Evolutionary conservation across 1,140 invertebrate genomes (phyloP).

Genomic region (Drosophila tropicalis): DNA sequence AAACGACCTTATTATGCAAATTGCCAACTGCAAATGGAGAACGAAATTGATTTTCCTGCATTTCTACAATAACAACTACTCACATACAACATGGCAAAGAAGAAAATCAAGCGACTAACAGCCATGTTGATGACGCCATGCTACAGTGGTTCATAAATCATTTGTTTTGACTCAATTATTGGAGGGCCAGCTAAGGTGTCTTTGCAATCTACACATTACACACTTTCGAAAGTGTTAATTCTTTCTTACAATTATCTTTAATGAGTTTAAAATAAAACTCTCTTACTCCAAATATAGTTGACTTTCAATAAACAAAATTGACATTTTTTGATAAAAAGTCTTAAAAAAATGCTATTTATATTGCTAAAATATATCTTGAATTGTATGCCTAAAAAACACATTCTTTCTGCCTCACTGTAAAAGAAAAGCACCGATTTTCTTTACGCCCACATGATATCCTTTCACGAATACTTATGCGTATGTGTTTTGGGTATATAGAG

Average conservation of each 20-base stretch:
- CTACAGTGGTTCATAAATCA: conserved; percentile 49
- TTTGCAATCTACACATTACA: too few relatives aligned
- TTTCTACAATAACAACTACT: conserved; percentile 61
- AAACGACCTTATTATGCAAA: conserved; percentile 84
- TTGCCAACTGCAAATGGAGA: conserved; percentile 83
- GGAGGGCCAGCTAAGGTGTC: too few relatives aligned
- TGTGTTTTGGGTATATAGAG: background rate
- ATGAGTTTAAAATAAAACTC: too few relatives aligned
- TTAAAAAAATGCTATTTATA: too few relatives aligned
- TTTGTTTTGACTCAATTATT: background rate
- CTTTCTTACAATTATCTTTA: too few relatives aligned
- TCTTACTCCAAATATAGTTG: too few relatives aligned
- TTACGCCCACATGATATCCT: conserved; percentile 1
- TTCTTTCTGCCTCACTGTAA: background rate
- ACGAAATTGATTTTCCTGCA: conserved; percentile 83
- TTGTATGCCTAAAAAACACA: too few relatives aligned
- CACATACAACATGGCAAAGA: conserved; percentile 4
- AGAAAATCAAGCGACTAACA: conserved; percentile 19
- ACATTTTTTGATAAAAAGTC: too few relatives aligned
- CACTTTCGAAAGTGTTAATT: too few relatives aligned
- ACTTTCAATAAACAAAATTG: too few relatives aligned
- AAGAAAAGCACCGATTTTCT: conserved; percentile 23
- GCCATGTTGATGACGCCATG: conserved; percentile 19
- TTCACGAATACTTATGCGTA: background rate
- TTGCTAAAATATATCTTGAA: too few relatives aligned